Base-by-base conservation (phyloP, 2,888 invertebrate genomes). In the Campoplex capitator region DNA sequence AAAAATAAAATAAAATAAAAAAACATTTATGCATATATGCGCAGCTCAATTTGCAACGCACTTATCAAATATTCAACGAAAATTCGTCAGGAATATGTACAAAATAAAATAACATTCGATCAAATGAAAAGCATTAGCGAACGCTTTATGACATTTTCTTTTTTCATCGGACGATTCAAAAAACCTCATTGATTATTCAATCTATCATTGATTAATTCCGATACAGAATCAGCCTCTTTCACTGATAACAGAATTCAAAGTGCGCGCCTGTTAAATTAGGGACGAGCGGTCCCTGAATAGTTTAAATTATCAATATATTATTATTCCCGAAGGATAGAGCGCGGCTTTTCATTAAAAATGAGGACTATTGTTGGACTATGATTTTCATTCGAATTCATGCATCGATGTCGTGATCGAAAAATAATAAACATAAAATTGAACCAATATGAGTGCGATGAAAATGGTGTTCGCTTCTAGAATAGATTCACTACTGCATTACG, bases 111-210 rank as follows among this genome's bases (percentile, higher is more conserved):
- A 73, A 18, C 32, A 56, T n/a, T 28, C 32, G 73, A 51, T 32
- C 9, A 28, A 48, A 76, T 42, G 76, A 45, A 67, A 82, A 62
- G 58, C 74, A 42, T 74, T 38, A 75, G 68, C 51, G 48, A 32
- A 45, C 42, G 45, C 89, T 87, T 88, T 88, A 90, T 90, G 89
- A 85, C 67, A 84, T 85, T 77, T 80, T n/a, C 80, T 81, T 79
- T 83, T 83, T 28, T 84, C 86, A 88, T 89, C 38, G 38, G 86
- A 88, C 89, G 89, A 91, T 88, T 89, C 88, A 68, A 87, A 91
- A 88, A 88, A 79, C 86, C 87, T 88, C 28, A 89, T 89, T 89
- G 86, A 89, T 86, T 88, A 90, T 90, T 90, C 87, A 90, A 90
- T 90, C 87, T 89, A 65, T 87, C 87, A 87, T 71, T 88, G 86